These are phyloP conservation scores for Urechis unicinctus DNA, from an alignment of 2,888 invertebrate genomes.

Conservation along the genomic window DNA sequence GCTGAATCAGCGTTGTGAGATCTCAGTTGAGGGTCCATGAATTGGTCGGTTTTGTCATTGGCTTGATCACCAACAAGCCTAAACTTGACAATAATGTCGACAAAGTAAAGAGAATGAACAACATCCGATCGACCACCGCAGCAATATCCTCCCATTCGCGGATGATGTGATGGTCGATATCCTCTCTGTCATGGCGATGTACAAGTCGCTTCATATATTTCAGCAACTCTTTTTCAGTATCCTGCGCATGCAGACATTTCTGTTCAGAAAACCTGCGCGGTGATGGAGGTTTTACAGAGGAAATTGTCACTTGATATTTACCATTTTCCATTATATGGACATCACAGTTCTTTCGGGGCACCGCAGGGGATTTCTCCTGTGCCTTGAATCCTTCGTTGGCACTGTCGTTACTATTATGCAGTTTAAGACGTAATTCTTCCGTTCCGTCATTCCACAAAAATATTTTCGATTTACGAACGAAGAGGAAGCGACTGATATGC, in stretches of 20 bases:
- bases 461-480: slow-evolving; percentile 1
- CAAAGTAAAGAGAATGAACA: slow-evolving; percentile 54
- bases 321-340: not conserved
- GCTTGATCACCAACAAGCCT: slow-evolving; percentile 53
- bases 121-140: slow-evolving; percentile 53
- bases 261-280: too few species aligned
- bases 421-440: not conserved
- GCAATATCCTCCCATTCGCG: slow-evolving; percentile 52
- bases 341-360: not conserved
- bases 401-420: not conserved
- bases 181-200: slow-evolving; percentile 29
- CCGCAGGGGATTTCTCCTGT: not conserved
- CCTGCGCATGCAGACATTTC: not conserved
- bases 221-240: slow-evolving; percentile 30
- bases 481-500: slow-evolving; percentile 22
- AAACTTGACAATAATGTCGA: slow-evolving; percentile 53
- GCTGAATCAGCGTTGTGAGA: too few species aligned
- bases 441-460: not conserved
- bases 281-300: too few species aligned
- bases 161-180: slow-evolving; percentile 27
- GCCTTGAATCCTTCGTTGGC: slow-evolving; percentile 5
- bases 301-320: not conserved
- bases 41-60: slow-evolving; percentile 44
- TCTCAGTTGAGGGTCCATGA: too few species aligned
- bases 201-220: slow-evolving; percentile 33